Conservation (phyloP, 2,797 vertebrate genomes). For the Pangasius djambal region DNA sequence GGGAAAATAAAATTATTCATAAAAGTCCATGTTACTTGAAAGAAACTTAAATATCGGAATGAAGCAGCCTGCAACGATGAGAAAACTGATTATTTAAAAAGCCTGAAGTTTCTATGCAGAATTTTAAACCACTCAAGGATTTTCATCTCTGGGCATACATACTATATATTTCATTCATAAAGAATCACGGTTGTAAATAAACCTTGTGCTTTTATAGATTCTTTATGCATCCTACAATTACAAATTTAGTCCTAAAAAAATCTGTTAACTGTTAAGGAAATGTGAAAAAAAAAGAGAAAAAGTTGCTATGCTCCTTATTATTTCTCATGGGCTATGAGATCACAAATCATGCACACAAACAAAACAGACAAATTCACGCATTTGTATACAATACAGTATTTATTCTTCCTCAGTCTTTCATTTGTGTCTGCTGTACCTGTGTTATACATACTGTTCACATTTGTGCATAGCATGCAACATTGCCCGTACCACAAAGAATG, state of each 20-base stretch:
- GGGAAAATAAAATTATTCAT: neutral
- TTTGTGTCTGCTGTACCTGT: neutral
- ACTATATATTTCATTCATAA: neutral
- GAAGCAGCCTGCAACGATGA: neutral
- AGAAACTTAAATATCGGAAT: neutral
- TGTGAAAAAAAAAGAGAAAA: neutral
- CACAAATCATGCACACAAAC: neutral
- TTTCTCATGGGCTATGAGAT: neutral
- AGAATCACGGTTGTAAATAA: constrained; percentile 15
- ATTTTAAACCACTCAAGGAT: neutral
- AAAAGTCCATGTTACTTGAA: neutral
- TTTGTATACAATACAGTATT: constrained; percentile 8
- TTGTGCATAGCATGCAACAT: neutral
- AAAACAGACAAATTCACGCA: neutral
- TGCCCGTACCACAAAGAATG: neutral
- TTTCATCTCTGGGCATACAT: neutral
- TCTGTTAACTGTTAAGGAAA: neutral
- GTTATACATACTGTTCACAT: neutral
- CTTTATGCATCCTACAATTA: neutral
- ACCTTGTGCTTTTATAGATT: neutral
- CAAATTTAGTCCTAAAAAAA: neutral
- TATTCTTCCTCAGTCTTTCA: neutral
- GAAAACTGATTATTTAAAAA: neutral
- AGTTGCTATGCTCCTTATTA: neutral
- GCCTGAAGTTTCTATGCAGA: neutral